These are phyloP conservation scores for Dynastes hyllus DNA, from an alignment of 2,888 invertebrate genomes.

Conservation along the genomic window DNA sequence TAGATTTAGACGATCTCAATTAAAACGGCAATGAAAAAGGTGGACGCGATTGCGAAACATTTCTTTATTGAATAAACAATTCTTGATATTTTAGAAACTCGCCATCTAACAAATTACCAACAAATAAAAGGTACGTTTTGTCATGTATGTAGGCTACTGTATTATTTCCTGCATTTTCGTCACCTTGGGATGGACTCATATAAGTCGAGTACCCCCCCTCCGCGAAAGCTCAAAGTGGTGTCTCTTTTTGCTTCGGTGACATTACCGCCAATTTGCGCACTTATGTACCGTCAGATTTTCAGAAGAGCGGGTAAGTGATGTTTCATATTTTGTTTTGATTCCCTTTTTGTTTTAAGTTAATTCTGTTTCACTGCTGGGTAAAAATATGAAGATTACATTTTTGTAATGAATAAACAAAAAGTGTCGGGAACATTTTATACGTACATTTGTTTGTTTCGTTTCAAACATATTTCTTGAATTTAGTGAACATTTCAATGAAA, in stretches of 20 bases:
- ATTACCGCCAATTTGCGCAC: constrained; percentile 19
- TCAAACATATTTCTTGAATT: no score
- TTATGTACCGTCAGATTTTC: constrained; percentile 44
- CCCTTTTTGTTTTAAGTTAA: background rate
- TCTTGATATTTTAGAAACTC: constrained; percentile 26
- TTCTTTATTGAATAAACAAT: constrained; percentile 10
- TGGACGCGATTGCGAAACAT: constrained; percentile 20
- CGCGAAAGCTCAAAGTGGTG: constrained; percentile 28
- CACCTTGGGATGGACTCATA: constrained; percentile 37
- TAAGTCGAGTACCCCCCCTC: constrained; percentile 38
- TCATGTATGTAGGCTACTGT: background rate
- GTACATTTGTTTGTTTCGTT: no score
- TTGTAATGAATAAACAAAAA: no score
- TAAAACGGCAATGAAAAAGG: constrained; percentile 31
- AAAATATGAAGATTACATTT: background rate
- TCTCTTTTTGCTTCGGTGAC: constrained; percentile 17
- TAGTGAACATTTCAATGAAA: no score
- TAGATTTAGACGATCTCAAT: background rate
- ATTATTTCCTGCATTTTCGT: constrained; percentile 24
- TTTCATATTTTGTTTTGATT: constrained; percentile 13
- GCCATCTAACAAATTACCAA: constrained; percentile 6
- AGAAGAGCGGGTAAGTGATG: constrained; percentile 43
- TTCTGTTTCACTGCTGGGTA: background rate
- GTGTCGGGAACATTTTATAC: no score
- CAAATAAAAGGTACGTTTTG: constrained; percentile 15